A percentile compares a stretch with the other conserved stretches of the same genome.
Evolutionary conservation across 2,797 vertebrate species (phyloP).

Genomic region (Monodelphis domestica): DNA sequence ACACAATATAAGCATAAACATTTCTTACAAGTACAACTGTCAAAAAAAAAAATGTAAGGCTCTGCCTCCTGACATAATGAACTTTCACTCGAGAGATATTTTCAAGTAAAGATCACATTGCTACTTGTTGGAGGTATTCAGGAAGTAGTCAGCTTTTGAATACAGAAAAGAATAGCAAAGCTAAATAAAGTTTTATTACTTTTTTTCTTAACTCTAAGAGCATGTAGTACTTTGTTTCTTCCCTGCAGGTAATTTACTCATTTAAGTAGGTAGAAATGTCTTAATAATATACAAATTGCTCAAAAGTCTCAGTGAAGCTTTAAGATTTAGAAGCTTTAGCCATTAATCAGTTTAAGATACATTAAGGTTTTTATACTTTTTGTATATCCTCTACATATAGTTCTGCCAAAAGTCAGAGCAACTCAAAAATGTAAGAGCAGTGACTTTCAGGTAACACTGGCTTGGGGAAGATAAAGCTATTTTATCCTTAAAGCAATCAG

Average conservation of each 20-base stretch:
- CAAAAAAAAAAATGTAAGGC: neutral
- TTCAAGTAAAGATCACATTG: neutral
- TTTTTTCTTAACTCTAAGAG: neutral
- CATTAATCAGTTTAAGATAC: neutral
- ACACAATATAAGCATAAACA: neutral
- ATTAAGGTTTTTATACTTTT: neutral
- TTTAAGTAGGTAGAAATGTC: neutral
- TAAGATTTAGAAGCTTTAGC: neutral
- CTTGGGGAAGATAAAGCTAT: neutral
- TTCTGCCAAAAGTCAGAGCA: neutral
- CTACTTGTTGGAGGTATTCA: neutral
- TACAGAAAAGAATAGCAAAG: neutral
- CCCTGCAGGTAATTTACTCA: neutral
- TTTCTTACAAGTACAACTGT: neutral
- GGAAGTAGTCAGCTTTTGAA: neutral
- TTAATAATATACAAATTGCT: neutral
- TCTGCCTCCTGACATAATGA: neutral
- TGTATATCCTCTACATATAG: neutral
- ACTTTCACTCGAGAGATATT: neutral
- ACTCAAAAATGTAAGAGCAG: neutral
- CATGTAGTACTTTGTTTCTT: neutral
- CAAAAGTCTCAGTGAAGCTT: neutral
- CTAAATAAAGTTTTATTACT: neutral
- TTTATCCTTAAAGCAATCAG: neutral
- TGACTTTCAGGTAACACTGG: neutral